Percentiles rank a stretch among this genome's conserved stretches.
Evolutionary conservation across 2,797 vertebrate genomes (phyloP).

Genomic region (Podarcis lilfordi): DNA sequence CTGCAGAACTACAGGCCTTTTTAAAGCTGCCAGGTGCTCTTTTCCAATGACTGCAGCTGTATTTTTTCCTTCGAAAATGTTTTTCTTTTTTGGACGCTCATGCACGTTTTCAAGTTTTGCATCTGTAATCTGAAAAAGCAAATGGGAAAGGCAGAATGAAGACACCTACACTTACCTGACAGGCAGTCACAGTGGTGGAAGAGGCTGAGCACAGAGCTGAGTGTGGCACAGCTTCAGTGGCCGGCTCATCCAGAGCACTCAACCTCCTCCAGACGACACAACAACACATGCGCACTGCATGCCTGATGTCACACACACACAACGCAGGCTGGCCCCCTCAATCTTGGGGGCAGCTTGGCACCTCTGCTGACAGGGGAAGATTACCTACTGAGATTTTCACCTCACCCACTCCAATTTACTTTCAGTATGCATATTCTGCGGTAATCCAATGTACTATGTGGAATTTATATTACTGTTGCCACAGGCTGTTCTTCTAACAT

Average conservation of each 20-base stretch:
- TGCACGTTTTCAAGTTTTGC: slow-evolving; percentile 83
- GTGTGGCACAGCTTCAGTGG: too few species aligned
- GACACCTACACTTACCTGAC: background rate
- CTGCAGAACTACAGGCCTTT: slow-evolving; percentile 88
- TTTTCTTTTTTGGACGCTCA: slow-evolving; percentile 80
- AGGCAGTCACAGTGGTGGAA: too few species aligned
- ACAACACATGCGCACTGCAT: too few species aligned
- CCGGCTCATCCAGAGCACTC: too few species aligned
- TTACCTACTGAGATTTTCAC: slow-evolving; percentile 1
- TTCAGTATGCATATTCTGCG: slow-evolving; percentile 1
- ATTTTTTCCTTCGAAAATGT: slow-evolving; percentile 85
- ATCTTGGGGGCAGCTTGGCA: too few species aligned
- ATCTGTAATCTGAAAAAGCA: slow-evolving; percentile 85
- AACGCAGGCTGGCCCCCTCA: too few species aligned
- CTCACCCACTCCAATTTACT: slow-evolving; percentile 9
- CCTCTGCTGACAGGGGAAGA: background rate
- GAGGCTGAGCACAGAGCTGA: background rate
- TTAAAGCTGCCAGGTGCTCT: slow-evolving; percentile 81
- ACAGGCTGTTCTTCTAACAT: background rate
- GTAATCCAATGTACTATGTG: background rate
- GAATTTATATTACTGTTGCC: background rate
- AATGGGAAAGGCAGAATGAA: slow-evolving; percentile 31
- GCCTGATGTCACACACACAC: too few species aligned
- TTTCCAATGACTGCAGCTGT: slow-evolving; percentile 83
- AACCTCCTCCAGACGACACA: too few species aligned